Conservation (phyloP, 2,888 invertebrate genomes). For the Pogonocherus hispidulus region DNA sequence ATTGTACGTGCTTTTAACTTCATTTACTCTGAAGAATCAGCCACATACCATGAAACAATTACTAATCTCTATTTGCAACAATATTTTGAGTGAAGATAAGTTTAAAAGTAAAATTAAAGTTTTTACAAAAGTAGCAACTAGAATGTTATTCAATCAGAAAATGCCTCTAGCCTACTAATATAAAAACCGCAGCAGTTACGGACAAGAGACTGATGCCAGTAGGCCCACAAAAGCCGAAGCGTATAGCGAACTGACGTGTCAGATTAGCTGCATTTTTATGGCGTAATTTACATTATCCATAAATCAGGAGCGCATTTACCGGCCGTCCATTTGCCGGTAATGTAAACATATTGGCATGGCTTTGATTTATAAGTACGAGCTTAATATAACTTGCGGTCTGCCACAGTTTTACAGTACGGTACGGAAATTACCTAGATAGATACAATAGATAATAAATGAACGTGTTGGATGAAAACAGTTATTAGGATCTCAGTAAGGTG, state of each 20-base stretch:
- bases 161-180: too few relatives aligned
- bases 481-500: too few relatives aligned
- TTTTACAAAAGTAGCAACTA: too few relatives aligned
- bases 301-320: slow-evolving; percentile 61
- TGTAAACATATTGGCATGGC: slow-evolving; percentile 64
- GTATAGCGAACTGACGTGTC: slow-evolving; percentile 23
- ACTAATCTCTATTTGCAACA: too few relatives aligned
- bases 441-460: neutral
- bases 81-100: too few relatives aligned
- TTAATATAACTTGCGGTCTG: slow-evolving; percentile 56
- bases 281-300: slow-evolving; percentile 62
- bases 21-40: too few relatives aligned
- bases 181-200: slow-evolving; percentile 23
- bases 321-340: slow-evolving; percentile 63
- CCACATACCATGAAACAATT: too few relatives aligned
- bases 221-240: neutral
- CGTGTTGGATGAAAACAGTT: neutral
- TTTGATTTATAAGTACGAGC: slow-evolving; percentile 61
- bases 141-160: too few relatives aligned
- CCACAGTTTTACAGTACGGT: slow-evolving; percentile 38
- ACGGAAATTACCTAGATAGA: neutral
- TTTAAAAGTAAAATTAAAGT: too few relatives aligned
- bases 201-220: slow-evolving; percentile 8
- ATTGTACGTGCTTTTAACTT: too few relatives aligned
- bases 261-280: slow-evolving; percentile 59